Base-by-base conservation (phyloP, 2,113 vertebrate genomes). In the Crotalus viridis region DNA sequence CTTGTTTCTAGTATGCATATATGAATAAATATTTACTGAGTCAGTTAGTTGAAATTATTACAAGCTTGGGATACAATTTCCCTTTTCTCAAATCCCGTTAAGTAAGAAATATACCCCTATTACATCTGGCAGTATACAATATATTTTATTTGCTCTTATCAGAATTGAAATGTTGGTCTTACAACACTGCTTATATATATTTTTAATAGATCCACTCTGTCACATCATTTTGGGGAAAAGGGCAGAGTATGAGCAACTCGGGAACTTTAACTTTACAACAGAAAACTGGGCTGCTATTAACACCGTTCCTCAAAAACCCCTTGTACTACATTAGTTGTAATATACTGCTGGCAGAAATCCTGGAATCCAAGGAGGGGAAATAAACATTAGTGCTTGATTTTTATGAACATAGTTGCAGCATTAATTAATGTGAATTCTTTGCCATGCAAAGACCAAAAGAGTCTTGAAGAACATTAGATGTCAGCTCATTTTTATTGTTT, bases 1-100 rank as follows among this genome's bases (percentile, higher is more conserved):
- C 51, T 59, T 89, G 22, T 33, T 87, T 26, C 57, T 95, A 17
- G 90, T 94, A 94, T 93, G 46, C 48, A 94, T 88, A 81, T 21
- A 69, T 93, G 52, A 92, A 94, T 10, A 91, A 93, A 90, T 92
- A 91, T 95, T 93, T 85, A 93, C 17, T 93, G 89, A 93, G 48
- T 93, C 90, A 95, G 57, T 46, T 91, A 94, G 13, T 7, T 9
- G 48, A 91, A 93, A 69, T 85, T 74, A 90, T 94, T 91, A 94
- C 9, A 88, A 55, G 85, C 33, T 33, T 52, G 81, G 69, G 43
- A 59, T 46, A 22, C 55, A 26, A 90, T 94, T 95, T 57, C 5
- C 57, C 90, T 93, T 86, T 69, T 91, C 26, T 54, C 52, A 52
- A 51, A 93, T 85, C 89, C 48, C 64, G 28, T 39, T 39, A 93